These are phyloP conservation scores for Drosophila mimica DNA, from an alignment of 2,888 invertebrate genomes.

Conservation along the genomic window DNA sequence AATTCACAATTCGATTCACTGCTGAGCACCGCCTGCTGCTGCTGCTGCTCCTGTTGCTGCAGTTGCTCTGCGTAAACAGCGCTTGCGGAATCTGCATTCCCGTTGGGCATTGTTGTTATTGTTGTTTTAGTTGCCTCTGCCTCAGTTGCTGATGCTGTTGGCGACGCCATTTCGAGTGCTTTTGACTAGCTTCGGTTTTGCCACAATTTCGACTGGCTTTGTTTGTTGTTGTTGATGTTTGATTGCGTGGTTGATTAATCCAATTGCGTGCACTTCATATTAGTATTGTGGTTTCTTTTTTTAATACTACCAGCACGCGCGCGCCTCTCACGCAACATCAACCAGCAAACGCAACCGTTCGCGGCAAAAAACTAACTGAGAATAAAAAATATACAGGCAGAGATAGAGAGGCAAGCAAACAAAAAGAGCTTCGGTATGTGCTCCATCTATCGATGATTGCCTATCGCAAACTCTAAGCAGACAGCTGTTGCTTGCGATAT, in stretches of 20 bases:
- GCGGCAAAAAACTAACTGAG: slow-evolving; percentile 37
- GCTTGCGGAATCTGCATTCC: slow-evolving; percentile 79
- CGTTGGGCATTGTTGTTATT: slow-evolving; percentile 42
- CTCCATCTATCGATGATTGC: slow-evolving; percentile 30
- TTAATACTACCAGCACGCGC: slow-evolving; percentile 33
- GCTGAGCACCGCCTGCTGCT: slow-evolving; percentile 18
- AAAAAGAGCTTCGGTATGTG: slow-evolving; percentile 8
- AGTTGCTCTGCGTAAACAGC: slow-evolving; percentile 78
- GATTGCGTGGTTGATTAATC: slow-evolving; percentile 33
- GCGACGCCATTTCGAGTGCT: slow-evolving; percentile 44
- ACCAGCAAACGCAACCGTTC: slow-evolving; percentile 20
- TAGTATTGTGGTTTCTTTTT: slow-evolving; percentile 31
- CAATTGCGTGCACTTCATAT: slow-evolving; percentile 59
- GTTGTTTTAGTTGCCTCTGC: slow-evolving; percentile 11
- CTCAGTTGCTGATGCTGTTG: slow-evolving; percentile 9
- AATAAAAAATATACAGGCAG: slow-evolving; percentile 22
- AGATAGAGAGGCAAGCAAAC: not conserved
- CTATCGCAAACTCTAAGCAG: slow-evolving; percentile 2
- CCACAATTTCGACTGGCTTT: slow-evolving; percentile 20
- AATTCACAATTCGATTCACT: slow-evolving; percentile 72
- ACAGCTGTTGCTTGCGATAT: slow-evolving; percentile 34
- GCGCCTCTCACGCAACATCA: slow-evolving; percentile 1
- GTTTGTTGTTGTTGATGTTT: slow-evolving; percentile 1
- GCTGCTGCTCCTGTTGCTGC: slow-evolving; percentile 36
- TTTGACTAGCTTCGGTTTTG: slow-evolving; percentile 34